These are phyloP conservation scores for Galerucella calmariensis DNA, from an alignment of 2,888 invertebrate species.

Conservation along the genomic window DNA sequence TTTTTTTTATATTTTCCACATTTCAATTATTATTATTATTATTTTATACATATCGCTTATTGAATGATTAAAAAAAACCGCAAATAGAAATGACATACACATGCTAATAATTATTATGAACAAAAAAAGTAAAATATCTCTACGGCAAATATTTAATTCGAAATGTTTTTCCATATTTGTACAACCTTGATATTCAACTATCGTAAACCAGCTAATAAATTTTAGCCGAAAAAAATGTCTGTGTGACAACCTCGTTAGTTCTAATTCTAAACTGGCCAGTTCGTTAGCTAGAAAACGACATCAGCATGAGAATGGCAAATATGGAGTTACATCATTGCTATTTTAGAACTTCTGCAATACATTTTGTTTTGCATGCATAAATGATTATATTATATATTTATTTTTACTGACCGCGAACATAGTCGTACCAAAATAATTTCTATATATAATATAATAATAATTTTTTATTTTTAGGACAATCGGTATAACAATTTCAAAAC, in stretches of 20 bases:
- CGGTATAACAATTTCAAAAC: no score
- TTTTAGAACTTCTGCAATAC: conserved; percentile 51
- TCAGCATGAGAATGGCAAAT: conserved; percentile 52
- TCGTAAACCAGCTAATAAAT: conserved; percentile 28
- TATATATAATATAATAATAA: no score
- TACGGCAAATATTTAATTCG: not conserved
- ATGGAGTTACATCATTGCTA: conserved; percentile 54
- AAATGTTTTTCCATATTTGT: conserved; percentile 17
- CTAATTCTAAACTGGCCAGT: not conserved
- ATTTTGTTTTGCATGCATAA: conserved; percentile 50
- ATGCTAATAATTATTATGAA: no score
- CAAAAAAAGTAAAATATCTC: no score
- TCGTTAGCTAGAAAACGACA: conserved; percentile 24
- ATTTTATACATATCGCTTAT: no score
- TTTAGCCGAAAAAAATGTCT: conserved; percentile 19
- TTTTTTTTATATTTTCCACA: no score
- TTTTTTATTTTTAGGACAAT: not conserved
- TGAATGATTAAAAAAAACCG: no score
- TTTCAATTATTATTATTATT: no score
- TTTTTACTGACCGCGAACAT: not conserved
- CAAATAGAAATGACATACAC: no score
- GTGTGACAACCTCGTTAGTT: conserved; percentile 8
- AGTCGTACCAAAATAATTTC: not conserved
- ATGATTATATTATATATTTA: conserved; percentile 39
- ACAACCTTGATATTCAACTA: conserved; percentile 18